These are phyloP conservation scores for Erebia ligea DNA, from an alignment of 2,888 invertebrate species.

Conservation along the genomic window DNA sequence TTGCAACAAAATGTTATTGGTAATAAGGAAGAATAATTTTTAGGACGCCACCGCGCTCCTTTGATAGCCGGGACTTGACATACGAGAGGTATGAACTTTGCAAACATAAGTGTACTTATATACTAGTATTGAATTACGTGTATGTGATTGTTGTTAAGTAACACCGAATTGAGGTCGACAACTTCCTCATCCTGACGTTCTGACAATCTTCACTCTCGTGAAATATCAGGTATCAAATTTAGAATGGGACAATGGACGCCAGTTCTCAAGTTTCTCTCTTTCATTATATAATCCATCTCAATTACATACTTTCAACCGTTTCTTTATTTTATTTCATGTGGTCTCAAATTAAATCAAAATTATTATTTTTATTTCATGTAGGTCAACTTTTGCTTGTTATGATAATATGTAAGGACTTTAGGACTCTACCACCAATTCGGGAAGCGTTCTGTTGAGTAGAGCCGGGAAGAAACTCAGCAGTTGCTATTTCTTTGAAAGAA, in stretches of 20 bases:
- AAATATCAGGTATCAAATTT: slow-evolving; percentile 30
- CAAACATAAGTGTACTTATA: not conserved
- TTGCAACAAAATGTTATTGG: too few relatives aligned
- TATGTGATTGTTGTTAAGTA: slow-evolving; percentile 13
- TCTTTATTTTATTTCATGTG: not conserved
- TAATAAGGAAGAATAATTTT: too few relatives aligned
- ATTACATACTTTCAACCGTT: slow-evolving; percentile 23
- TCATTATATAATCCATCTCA: slow-evolving; percentile 26
- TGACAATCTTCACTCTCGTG: slow-evolving; percentile 23
- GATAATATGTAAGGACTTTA: too few relatives aligned
- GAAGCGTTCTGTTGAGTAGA: too few relatives aligned
- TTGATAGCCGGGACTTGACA: too few relatives aligned
- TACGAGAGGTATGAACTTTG: not conserved
- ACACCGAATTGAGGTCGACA: slow-evolving; percentile 29
- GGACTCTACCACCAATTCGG: too few relatives aligned
- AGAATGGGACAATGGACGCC: slow-evolving; percentile 23
- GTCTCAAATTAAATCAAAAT: not conserved
- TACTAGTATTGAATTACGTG: not conserved
- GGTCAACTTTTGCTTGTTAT: too few relatives aligned
- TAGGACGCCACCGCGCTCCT: too few relatives aligned
- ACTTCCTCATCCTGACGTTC: slow-evolving; percentile 23
- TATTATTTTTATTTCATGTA: slow-evolving; percentile 9
- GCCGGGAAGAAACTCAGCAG: too few relatives aligned
- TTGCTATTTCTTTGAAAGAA: too few relatives aligned
- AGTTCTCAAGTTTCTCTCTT: slow-evolving; percentile 10